Evolutionary conservation across 2,797 vertebrate species (phyloP).

Genomic region (Fistularia commersonii): DNA sequence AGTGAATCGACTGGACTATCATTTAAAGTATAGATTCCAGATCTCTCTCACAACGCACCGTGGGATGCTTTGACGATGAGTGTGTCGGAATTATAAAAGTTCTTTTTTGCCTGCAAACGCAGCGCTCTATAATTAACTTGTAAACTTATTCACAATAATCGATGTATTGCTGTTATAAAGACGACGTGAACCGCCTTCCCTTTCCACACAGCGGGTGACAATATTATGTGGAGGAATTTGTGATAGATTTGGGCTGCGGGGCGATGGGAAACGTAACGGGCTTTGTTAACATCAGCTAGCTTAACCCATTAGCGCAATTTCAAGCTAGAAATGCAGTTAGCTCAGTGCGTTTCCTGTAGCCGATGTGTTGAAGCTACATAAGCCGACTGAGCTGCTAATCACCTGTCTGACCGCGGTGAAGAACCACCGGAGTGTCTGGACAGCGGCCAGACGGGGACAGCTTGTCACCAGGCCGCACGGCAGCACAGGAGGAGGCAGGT

Average conservation of each 20-base stretch:
- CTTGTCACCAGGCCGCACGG: constrained; percentile 63
- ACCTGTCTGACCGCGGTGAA: constrained; percentile 35
- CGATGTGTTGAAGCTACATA: neutral
- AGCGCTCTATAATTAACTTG: too few relatives aligned
- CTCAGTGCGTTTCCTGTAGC: neutral
- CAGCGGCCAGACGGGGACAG: constrained; percentile 40
- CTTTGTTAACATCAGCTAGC: constrained; percentile 54
- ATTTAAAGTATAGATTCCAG: too few relatives aligned
- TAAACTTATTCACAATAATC: too few relatives aligned
- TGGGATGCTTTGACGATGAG: too few relatives aligned
- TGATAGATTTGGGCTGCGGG: constrained; percentile 21
- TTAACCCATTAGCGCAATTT: constrained; percentile 11
- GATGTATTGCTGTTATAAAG: too few relatives aligned
- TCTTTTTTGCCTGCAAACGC: too few relatives aligned
- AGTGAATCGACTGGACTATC: too few relatives aligned
- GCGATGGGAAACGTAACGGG: constrained; percentile 37
- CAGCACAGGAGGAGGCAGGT: constrained; percentile 25
- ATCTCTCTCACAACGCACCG: too few relatives aligned
- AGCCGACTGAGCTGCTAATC: constrained; percentile 26
- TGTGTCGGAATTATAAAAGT: too few relatives aligned
- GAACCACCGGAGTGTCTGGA: constrained; percentile 30
- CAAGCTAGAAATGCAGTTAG: neutral
- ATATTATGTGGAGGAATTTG: constrained; percentile 36
- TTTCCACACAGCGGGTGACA: neutral
- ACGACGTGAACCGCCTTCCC: neutral